Base-by-base conservation (phyloP, 2,113 vertebrate genomes). In the Barnardius zonarius region DNA sequence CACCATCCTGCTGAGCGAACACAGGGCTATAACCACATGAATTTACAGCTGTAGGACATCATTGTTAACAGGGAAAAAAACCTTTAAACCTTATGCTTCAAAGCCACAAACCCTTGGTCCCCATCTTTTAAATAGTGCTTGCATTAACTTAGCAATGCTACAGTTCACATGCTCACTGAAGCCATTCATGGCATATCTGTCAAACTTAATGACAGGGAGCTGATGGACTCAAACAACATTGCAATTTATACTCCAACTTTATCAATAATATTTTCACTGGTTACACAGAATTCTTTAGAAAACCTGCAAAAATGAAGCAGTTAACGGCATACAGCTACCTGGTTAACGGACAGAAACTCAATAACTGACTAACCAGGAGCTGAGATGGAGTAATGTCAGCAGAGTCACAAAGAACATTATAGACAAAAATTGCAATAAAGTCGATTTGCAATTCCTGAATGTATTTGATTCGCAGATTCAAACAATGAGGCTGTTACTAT, bases 1-100 rank as follows among this genome's bases (percentile, higher is more conserved):
- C 73, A 62, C 66, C 31, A 48, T 46, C 83, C 80, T 20, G 77
- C 88, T 85, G 69, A 84, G 63, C 13, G 44, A 95, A 90, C 66
- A 91, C 1, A 82, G 31, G 31, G 67, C 28, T 41, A 91, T 39
- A 92, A 86, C 88, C 86, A 91, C 57, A 91, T 69, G 70, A 90
- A 91, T 89, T 95, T 84, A 91, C 91, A 91, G 88, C 69, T 96
- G 81, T 62, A 91, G 81, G 78, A 91, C 73, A 92, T 62, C 77
- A 85, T 57, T 81, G 57, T 89, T 86, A 91, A 88, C 33, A 89
- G 35, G 35, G 19, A 8, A 78, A 85, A 93, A 94, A 90, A 6
- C 39, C 39, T 84, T 84, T 72, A 86, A 82, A 83, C 41, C 44
- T 87, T 91, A 63, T 89, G 62, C 49, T 92, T 82, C 81, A 85